Evolutionary conservation across 2,797 vertebrate genomes (phyloP).

Genomic region (Saguinus oedipus): DNA sequence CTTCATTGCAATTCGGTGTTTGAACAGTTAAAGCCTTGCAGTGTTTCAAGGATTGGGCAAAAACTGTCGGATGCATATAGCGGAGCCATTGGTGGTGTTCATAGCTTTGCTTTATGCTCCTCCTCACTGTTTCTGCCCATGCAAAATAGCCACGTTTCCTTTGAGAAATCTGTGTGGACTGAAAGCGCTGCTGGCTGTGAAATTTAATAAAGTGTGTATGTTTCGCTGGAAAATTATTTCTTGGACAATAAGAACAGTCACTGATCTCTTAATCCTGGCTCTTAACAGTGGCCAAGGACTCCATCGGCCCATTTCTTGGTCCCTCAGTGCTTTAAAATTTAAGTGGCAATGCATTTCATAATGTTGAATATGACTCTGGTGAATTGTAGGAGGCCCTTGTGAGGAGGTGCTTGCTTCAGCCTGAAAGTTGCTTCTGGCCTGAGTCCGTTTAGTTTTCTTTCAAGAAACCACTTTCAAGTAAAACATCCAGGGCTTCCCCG

Average conservation of each 20-base stretch:
- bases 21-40: accelerated
- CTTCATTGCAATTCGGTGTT: accelerated
- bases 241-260: neutral
- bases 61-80: accelerated
- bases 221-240: constrained; percentile 15
- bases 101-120: neutral
- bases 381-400: accelerated
- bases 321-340: neutral
- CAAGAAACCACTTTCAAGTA: neutral
- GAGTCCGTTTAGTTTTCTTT: neutral
- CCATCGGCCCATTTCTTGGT: neutral
- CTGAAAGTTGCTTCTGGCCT: neutral
- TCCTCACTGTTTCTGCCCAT: neutral
- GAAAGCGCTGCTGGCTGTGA: neutral
- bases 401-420: neutral
- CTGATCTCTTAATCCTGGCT: neutral
- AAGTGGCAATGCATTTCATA: accelerated
- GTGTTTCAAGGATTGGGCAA: neutral
- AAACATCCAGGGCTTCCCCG: neutral
- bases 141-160: accelerated
- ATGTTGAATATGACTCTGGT: neutral
- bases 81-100: neutral
- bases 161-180: neutral
- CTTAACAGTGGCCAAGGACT: neutral
- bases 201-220: neutral